Evolutionary conservation across 2,888 invertebrate genomes (phyloP), one percentile per base, ranked within the genome.

Genomic region (Sinohyriopsis cumingii): DNA sequence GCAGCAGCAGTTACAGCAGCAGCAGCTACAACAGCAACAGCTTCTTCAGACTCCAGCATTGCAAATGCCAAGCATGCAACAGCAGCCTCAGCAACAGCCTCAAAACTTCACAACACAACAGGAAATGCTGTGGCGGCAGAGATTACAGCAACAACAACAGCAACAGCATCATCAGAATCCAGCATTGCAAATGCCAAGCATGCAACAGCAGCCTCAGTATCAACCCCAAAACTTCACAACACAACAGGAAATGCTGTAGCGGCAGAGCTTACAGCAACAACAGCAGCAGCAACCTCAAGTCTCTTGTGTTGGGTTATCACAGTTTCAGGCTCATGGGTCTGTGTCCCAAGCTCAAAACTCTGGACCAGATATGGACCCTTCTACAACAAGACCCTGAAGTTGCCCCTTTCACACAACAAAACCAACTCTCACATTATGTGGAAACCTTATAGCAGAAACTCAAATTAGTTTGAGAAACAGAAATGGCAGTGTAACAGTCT

Each of bases 371-470:
- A 67, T 84, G 73, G 73, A 82, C 68, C 76, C 73, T 71, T 82
- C 83, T 71, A 81, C 83, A 71, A 76, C 1, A 28, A 6, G 28
- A 0, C 28, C 1, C 28, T 28, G 28, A 5, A 5, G 28, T 28
- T 0, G 28, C 81, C 57, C 93, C 94, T 73, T 93, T 96, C 93
- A 96, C 95, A 85, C 95, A 95, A 88, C 95, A 96, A 92, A 97
- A 97, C 93, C 96, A 97, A 92, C 93, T 97, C 89, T 95, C 95
- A 86, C 96, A 96, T 92, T 97, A 95, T 92, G 97, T 97, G 89
- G 97, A 97, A 73, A 89, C 89, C 67, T 88, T 91, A 69, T 82
- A 82, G 77, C 65, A 73, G 53, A 69, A 59, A 33, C 28, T 28
- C 28, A 28, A 28, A 28, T 28, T 28, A 28, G 28, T 28, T 28